phyloP scores from a whole-genome alignment of 2,888 invertebrate genomes.

The Troilus luridus region DNA sequence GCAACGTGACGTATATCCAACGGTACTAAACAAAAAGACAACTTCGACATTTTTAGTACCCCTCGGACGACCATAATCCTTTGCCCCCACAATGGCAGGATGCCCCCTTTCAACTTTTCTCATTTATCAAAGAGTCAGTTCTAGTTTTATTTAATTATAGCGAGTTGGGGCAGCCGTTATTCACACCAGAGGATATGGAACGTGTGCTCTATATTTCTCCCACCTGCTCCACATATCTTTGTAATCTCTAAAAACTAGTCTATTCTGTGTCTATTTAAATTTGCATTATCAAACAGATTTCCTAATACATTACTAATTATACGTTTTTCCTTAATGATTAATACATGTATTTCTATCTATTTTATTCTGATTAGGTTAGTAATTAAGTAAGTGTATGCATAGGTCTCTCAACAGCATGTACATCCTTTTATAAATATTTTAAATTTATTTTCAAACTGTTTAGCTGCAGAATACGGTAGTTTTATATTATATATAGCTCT shows the following conservation, averaged over 20 bases:
- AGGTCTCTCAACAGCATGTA: too few relatives aligned
- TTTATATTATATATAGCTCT: too few relatives aligned
- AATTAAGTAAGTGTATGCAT: too few relatives aligned
- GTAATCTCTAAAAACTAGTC: neutral
- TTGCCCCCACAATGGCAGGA: neutral
- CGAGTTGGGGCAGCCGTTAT: neutral
- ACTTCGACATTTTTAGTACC: constrained; percentile 17
- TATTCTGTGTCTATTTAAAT: neutral
- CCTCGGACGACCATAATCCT: neutral
- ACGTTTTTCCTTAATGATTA: too few relatives aligned
- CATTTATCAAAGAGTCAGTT: neutral
- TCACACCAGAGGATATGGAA: neutral
- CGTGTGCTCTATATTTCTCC: neutral
- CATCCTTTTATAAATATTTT: too few relatives aligned
- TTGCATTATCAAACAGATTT: too few relatives aligned
- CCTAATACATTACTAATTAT: too few relatives aligned
- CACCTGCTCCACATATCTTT: neutral
- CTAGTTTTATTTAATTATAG: constrained; percentile 31
- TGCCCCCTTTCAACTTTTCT: neutral
- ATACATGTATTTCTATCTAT: too few relatives aligned
- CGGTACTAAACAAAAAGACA: neutral
- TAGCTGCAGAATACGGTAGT: too few relatives aligned
- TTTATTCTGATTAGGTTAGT: too few relatives aligned
- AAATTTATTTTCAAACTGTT: too few relatives aligned
- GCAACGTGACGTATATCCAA: neutral